Percentiles rank a stretch among this genome's conserved stretches.
These are phyloP conservation scores for Ibycter americanus DNA, from an alignment of 2,797 vertebrate species.

Conservation along the genomic window DNA sequence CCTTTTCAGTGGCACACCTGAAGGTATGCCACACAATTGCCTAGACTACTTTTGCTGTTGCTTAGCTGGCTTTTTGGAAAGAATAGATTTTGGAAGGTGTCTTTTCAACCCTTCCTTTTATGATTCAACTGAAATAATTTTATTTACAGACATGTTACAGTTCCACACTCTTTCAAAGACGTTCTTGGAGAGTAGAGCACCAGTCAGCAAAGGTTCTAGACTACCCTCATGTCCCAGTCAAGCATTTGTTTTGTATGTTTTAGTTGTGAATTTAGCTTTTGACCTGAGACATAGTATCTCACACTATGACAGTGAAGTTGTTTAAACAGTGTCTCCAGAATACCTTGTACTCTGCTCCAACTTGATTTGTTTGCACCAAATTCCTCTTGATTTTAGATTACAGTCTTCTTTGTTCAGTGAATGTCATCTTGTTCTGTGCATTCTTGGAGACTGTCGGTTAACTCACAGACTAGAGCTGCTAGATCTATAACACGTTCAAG, in stretches of 20 bases:
- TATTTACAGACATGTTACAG: background rate
- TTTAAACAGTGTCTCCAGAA: background rate
- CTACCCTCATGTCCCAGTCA: background rate
- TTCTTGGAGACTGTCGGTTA: background rate
- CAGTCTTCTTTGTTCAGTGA: constrained; percentile 10
- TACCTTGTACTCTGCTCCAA: background rate
- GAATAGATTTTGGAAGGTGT: background rate
- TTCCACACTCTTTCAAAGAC: background rate
- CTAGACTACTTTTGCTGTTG: background rate
- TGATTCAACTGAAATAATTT: background rate
- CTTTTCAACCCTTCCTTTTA: background rate
- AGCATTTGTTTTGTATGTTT: background rate
- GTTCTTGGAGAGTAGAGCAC: background rate
- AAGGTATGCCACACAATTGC: background rate
- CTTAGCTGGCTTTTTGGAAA: background rate
- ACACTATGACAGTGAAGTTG: background rate
- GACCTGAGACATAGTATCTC: background rate
- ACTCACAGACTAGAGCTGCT: background rate
- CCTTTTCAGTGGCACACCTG: background rate
- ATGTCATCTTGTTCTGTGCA: constrained; percentile 22
- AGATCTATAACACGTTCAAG: background rate
- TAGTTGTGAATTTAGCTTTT: background rate
- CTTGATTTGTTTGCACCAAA: background rate
- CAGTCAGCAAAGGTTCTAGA: background rate
- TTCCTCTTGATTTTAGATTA: constrained; percentile 47